phyloP scores from a whole-genome alignment of 2,113 vertebrate species.

The Phaethornis superciliosus region DNA sequence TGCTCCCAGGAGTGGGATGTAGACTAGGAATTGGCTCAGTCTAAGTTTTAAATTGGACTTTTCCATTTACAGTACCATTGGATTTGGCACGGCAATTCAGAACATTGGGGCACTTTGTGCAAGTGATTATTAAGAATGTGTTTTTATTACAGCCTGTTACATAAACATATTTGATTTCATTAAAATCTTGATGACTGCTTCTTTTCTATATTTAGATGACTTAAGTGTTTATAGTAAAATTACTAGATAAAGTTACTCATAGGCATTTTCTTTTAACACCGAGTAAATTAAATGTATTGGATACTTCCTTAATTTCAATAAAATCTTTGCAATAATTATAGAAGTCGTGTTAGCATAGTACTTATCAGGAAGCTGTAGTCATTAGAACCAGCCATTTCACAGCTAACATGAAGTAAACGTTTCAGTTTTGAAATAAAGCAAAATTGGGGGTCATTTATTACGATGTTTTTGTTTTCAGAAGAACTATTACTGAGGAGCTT shows the following conservation, averaged over 20 bases:
- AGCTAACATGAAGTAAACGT: not conserved
- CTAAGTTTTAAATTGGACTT: not conserved
- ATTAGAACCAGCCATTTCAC: not conserved
- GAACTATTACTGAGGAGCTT: not conserved
- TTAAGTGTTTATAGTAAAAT: not conserved
- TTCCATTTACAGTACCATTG: not conserved
- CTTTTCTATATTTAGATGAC: not conserved
- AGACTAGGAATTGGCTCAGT: not conserved
- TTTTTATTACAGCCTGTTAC: not conserved
- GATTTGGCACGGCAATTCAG: constrained; percentile 30
- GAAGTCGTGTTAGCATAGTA: not conserved
- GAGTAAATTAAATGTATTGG: not conserved
- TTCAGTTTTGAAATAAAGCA: not conserved
- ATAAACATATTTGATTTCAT: not conserved
- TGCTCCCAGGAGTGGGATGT: not conserved
- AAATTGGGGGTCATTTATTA: not conserved
- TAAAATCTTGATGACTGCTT: not conserved
- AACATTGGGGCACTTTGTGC: constrained; percentile 13
- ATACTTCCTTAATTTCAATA: not conserved
- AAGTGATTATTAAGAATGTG: constrained; percentile 24
- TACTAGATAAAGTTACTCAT: not conserved
- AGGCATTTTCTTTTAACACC: not conserved
- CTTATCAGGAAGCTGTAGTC: not conserved
- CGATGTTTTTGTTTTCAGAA: not conserved
- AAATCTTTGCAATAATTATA: not conserved